Evolutionary conservation across 2,113 vertebrate genomes (phyloP).

Genomic region (Siniperca chuatsi): DNA sequence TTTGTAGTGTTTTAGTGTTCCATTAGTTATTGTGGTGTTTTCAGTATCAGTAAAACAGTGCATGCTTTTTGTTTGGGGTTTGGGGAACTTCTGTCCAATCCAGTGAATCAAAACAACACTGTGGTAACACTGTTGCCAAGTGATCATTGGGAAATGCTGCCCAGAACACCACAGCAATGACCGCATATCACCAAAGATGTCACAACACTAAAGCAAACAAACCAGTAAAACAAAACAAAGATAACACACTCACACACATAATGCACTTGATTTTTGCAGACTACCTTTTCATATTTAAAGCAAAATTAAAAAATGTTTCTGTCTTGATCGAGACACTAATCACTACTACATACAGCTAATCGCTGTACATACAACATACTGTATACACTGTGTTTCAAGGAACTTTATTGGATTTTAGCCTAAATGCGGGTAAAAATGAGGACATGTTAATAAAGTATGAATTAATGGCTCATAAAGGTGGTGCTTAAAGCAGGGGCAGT

Average conservation of each 20-base stretch:
- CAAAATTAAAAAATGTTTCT: not conserved
- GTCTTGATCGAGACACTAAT: not conserved
- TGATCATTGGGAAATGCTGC: conserved; percentile 1
- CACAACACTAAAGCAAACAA: conserved; percentile 1
- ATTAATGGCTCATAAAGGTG: too few relatives aligned
- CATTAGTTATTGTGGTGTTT: conserved; percentile 16
- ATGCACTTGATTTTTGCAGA: not conserved
- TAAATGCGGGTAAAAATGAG: not conserved
- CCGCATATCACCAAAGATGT: conserved; percentile 19
- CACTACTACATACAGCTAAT: too few relatives aligned
- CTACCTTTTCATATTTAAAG: not conserved
- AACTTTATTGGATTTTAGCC: not conserved
- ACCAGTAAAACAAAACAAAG: not conserved
- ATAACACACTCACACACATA: not conserved
- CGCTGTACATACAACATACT: too few relatives aligned
- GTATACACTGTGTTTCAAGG: not conserved
- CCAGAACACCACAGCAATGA: conserved; percentile 14
- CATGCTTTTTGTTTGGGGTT: conserved; percentile 30
- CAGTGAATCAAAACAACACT: conserved; percentile 36
- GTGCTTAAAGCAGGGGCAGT: not conserved
- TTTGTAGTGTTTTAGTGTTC: not conserved
- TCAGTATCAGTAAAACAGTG: conserved; percentile 12
- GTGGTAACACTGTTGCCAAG: conserved; percentile 34
- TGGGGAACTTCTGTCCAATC: conserved; percentile 4
- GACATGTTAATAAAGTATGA: not conserved